Base-by-base conservation (phyloP, 2,113 vertebrate species). In the Oenanthe oenanthe region DNA sequence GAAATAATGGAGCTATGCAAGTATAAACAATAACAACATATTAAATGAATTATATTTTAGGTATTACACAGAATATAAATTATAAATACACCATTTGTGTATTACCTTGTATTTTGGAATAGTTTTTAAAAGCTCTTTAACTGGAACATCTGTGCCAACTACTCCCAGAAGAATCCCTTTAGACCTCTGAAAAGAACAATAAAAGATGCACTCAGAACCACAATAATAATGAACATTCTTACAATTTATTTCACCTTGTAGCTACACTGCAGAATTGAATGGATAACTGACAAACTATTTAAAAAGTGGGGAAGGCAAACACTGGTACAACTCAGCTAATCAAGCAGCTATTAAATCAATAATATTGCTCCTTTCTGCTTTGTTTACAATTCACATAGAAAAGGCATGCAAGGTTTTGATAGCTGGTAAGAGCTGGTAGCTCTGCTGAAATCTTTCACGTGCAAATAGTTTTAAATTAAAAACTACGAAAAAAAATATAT, bases 71-170 rank as follows among this genome's bases (percentile, higher is more conserved):
- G 18, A 79, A 28, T 74, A 61, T 13, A 79, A 62, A 43, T 28
- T 1, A 62, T 13, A 60, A 42, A 36, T 8, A 51, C n/a, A 67
- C 18, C 20, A 62, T 81, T 88, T 81, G 32, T 42, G 9, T 18
- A 38, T 96, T 99, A 99, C 99, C 99, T 99, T 99, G 91, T 99
- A 99, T 95, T 99, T 99, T 68, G 99, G 99, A 93, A 99, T 99
- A 56, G 99, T 98, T 97, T 99, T 99, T 89, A 99, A 97, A 76
- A 99, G 98, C 96, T 99, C 99, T 80, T 99, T 99, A 65, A 99
- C 99, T 4, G 99, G 99, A 77, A 99, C 99, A 70, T 99, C 99
- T 73, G 99, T 99, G 81, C 99, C 99, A 65, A 99, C 99, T 93
- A 99, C 99, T 48, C 99, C 99, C 25, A 99, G 98, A 50, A 99